A percentile compares a stretch with the other conserved stretches of the same genome.
Conservation (phyloP, 2,888 invertebrate genomes). For the Candidula unifasciata region DNA sequence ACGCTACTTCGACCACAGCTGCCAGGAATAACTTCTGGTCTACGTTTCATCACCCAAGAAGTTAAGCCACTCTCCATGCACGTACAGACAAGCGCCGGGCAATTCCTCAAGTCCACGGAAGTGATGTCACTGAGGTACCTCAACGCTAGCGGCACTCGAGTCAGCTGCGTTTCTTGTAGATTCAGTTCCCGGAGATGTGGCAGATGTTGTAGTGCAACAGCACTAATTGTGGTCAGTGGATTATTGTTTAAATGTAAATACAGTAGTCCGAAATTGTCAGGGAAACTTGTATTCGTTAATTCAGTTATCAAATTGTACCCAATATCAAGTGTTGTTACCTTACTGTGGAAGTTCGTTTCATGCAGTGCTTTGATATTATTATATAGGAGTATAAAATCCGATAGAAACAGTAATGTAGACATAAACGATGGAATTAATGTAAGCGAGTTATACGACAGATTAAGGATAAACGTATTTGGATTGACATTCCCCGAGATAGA, state of each 20-base stretch:
- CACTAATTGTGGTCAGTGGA: neutral
- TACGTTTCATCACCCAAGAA: no score
- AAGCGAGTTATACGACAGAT: neutral
- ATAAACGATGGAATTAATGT: neutral
- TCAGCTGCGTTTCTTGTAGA: neutral
- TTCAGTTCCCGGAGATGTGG: rapidly evolving
- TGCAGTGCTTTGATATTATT: no score
- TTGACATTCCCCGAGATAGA: neutral
- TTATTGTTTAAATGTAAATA: neutral
- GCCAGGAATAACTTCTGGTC: no score
- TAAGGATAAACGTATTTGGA: neutral
- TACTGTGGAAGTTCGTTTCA: no score
- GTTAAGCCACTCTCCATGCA: no score
- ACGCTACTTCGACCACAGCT: no score
- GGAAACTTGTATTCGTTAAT: neutral
- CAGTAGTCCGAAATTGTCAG: neutral
- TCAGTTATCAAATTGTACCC: neutral
- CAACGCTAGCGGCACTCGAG: neutral
- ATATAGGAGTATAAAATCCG: neutral
- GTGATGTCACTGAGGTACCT: no score
- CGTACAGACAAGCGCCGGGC: no score
- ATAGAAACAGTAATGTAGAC: neutral
- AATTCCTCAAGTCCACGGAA: no score
- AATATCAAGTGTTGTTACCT: no score
- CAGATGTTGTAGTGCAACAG: neutral